Base-by-base conservation (phyloP, 2,113 vertebrate species). In the Cololabis saira region DNA sequence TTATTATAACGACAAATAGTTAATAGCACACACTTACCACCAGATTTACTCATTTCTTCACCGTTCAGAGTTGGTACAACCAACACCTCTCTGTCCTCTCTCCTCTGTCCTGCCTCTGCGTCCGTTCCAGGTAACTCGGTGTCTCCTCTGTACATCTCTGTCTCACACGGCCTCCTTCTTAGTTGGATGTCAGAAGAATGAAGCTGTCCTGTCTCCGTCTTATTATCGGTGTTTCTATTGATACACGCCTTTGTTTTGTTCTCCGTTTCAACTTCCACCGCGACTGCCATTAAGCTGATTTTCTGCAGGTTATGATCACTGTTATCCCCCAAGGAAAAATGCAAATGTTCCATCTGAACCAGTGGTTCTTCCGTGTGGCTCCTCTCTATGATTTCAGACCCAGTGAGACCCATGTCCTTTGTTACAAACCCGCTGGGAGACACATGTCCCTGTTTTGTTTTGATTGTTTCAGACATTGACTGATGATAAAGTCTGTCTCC, bases 361-460 rank as follows among this genome's bases (percentile, higher is more conserved):
- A 14, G 15, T 18, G 65, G 15, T 11, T 21, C 45, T 13, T 54
- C 24, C 52, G 44, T 40, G 27, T 1, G 47, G 18, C 70, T 13
- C 3, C 54, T 74, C 67, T 80, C 68, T 41, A 11, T 53, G 62
- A 43, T 55, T 54, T 44, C 49, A 27, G 6, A 51, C 66, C 50
- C 49, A 27, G 56, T 37, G 16, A 49, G 50, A 40, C 44, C 12
- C 22, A 45, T 15, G 8, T n/a, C 30, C 15, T 51, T 64, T 18
- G 22, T 48, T 50, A 22, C 21, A 59, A 21, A 44, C 45, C 6
- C 43, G 10, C 33, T 55, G 17, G 22, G 50, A 40, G 13, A 22
- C 14, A 41, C 24, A 58, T 24, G 22, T 4, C 19, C 42, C 44
- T 21, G 16, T 47, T 19, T 55, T 49, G 57, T 60, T 48, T 33